A percentile compares a stretch with the other conserved stretches of the same genome.
Conservation (phyloP, 1,140 invertebrate genomes). For the Drosophila carrolli region DNA sequence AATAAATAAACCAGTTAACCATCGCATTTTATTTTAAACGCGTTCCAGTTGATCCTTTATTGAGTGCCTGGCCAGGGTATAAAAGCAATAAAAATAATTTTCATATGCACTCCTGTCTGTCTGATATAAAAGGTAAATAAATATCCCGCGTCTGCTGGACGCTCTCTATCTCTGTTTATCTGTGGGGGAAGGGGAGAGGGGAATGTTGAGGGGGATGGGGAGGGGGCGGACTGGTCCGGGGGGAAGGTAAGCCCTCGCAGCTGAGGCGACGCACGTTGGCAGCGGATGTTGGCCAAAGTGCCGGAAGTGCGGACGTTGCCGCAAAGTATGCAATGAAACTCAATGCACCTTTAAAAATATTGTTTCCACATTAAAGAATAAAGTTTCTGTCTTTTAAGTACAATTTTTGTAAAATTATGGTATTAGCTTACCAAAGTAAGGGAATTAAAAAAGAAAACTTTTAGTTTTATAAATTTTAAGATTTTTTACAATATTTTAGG, state of each 20-base stretch:
- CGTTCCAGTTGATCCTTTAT: slow-evolving; percentile 26
- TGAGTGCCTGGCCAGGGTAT: slow-evolving; percentile 23
- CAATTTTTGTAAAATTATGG: too few species aligned
- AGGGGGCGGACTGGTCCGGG: background rate
- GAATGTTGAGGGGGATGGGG: background rate
- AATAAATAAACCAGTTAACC: background rate
- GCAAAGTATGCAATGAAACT: slow-evolving; percentile 68
- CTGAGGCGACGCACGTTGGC: slow-evolving; percentile 46
- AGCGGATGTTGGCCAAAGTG: slow-evolving; percentile 66
- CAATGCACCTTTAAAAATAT: slow-evolving; percentile 4
- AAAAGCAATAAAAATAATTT: slow-evolving; percentile 59
- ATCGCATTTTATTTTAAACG: slow-evolving; percentile 8
- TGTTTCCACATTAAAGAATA: too few species aligned
- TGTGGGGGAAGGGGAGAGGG: background rate
- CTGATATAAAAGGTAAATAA: slow-evolving; percentile 63
- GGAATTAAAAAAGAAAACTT: too few species aligned
- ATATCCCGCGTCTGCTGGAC: slow-evolving; percentile 44
- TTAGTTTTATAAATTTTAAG: too few species aligned
- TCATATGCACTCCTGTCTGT: slow-evolving; percentile 53
- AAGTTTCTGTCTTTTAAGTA: too few species aligned
- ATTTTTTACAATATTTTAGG: too few species aligned
- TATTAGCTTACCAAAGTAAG: too few species aligned
- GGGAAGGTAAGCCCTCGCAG: slow-evolving; percentile 46
- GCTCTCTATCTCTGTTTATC: slow-evolving; percentile 39
- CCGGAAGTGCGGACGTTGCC: slow-evolving; percentile 74